Evolutionary conservation across 2,888 invertebrate genomes (phyloP), one percentile per base, ranked within the genome.

Genomic region (Nasonovia ribisnigri): DNA sequence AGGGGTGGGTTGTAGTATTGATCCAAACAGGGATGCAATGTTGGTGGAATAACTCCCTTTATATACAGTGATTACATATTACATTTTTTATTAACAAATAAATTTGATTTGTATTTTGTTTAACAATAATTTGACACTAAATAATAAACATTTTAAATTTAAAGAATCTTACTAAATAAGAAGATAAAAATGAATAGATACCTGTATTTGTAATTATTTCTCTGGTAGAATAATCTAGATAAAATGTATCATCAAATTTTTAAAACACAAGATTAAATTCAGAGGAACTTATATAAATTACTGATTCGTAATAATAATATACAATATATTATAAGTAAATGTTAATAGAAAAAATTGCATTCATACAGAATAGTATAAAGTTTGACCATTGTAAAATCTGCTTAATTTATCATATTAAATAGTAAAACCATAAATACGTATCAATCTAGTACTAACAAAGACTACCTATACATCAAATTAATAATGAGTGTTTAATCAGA

Each of bases 1-100:
- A 84, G 54, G 57, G 93, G 90, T 60, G 60, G 84, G 46, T 51
- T 90, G 48, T 48, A 93, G 93, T 93, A 93, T 93, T 93, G 93
- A 93, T 93, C 93, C 93, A 93, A 20, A 90, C 93, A 93, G 93
- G 93, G 93, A 67, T 93, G 93, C 87, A 90, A 92, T 90, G 48
- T 84, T n/a, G 48, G 84, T 84, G 89, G 26, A 57, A 89, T 46
- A 88, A 88, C 43, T 77, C 51, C 88, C 36, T 51, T 54, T 84
- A n/a, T 84, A 57, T 84, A 90, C 84, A 93, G 89, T 93, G 84
- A 90, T 93, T 90, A 93, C 48, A 93, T 60, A 60, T 84, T 84
- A 54, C 29, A 87, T 6, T 29, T 60, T 67, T 54, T 24, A 90
- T 86, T 84, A 48, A 60, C n/a, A 42, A 93, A 86, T 90, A 48